Evolutionary conservation across 2,888 invertebrate genomes (phyloP).

Genomic region (Leucoptera coffeella): DNA sequence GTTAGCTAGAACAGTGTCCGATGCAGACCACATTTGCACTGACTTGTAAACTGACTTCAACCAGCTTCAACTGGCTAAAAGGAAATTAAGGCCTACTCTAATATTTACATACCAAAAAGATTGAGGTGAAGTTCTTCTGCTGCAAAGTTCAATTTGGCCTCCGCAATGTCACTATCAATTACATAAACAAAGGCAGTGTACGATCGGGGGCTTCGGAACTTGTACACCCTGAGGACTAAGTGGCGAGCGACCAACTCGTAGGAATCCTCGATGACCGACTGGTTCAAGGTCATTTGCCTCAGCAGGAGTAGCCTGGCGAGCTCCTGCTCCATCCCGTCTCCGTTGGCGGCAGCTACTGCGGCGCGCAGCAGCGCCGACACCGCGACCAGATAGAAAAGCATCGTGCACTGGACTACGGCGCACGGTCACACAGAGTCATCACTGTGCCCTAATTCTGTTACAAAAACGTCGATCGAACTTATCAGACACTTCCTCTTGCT

Average conservation of each 20-base stretch:
- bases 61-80: too few species aligned
- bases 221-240: constrained; percentile 37
- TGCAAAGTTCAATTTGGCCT: constrained; percentile 41
- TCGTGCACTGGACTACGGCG: too few species aligned
- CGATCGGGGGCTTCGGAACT: constrained; percentile 39
- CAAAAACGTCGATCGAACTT: too few species aligned
- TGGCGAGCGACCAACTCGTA: constrained; percentile 39
- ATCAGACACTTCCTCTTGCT: too few species aligned
- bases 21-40: too few species aligned
- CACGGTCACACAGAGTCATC: too few species aligned
- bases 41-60: too few species aligned
- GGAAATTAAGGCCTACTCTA: too few species aligned
- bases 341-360: constrained; percentile 10
- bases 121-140: constrained; percentile 44
- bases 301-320: constrained; percentile 27
- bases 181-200: constrained; percentile 39
- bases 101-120: constrained; percentile 41
- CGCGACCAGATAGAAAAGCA: too few species aligned
- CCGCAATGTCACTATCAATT: constrained; percentile 27
- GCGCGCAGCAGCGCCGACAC: too few species aligned
- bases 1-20: too few species aligned
- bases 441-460: too few species aligned
- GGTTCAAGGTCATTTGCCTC: constrained; percentile 29
- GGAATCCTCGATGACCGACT: constrained; percentile 28
- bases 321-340: constrained; percentile 28